phyloP scores from a whole-genome alignment of 2,888 invertebrate species.

The Harpalus rufipes region DNA sequence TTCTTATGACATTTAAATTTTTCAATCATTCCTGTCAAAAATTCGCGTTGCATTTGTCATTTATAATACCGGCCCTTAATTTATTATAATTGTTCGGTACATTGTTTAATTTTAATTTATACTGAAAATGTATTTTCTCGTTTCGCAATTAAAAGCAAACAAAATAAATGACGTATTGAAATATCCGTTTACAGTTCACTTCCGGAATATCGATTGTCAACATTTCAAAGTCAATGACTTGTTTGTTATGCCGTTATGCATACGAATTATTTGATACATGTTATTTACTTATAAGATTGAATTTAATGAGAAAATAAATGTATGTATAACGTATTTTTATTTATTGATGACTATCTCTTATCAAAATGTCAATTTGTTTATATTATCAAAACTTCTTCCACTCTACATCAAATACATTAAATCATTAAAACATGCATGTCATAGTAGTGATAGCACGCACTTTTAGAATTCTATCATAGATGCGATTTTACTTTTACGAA shows the following conservation, averaged over 20 bases:
- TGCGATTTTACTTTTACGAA: too few relatives aligned
- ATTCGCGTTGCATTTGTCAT: too few relatives aligned
- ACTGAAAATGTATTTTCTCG: neutral
- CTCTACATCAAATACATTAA: slow-evolving; percentile 2
- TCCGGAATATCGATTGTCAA: slow-evolving; percentile 50
- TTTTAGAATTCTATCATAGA: too few relatives aligned
- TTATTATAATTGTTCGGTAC: too few relatives aligned
- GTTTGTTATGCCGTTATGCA: neutral
- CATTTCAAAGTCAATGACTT: slow-evolving; percentile 44
- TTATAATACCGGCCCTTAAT: too few relatives aligned
- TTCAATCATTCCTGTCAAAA: too few relatives aligned
- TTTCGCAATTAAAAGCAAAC: neutral
- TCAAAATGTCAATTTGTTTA: slow-evolving; percentile 1
- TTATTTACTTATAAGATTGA: neutral
- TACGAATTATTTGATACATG: neutral
- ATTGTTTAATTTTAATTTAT: too few relatives aligned
- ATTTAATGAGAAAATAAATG: neutral
- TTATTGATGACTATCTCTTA: neutral
- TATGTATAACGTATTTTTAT: neutral
- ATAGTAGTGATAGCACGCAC: too few relatives aligned
- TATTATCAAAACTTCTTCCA: neutral
- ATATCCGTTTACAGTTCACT: slow-evolving; percentile 44
- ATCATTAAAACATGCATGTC: neutral
- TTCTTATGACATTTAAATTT: too few relatives aligned
- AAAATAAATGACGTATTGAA: slow-evolving; percentile 17